Percentiles rank a stretch among this genome's conserved stretches.
These are phyloP conservation scores for Sebastes trivittatus DNA, from an alignment of 2,797 vertebrate genomes.

Conservation along the genomic window DNA sequence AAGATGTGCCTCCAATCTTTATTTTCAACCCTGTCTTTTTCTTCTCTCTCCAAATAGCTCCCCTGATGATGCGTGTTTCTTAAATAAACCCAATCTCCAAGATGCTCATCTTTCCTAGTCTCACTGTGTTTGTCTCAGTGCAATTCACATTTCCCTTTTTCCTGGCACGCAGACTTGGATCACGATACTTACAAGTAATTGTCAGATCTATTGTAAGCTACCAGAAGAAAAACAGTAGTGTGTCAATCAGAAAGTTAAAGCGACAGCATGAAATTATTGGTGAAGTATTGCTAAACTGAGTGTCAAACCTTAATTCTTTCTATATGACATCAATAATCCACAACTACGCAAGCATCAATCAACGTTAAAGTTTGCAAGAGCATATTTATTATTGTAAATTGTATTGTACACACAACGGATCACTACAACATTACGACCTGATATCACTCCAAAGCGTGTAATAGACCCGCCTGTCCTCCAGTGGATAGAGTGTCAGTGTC, in stretches of 20 bases:
- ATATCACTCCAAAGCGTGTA: no score
- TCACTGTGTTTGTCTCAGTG: background rate
- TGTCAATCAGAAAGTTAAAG: background rate
- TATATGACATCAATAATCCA: background rate
- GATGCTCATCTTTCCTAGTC: slow-evolving; percentile 27
- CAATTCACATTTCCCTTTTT: background rate
- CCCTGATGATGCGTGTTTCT: slow-evolving; percentile 23
- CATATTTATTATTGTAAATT: background rate
- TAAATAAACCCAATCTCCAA: slow-evolving; percentile 37
- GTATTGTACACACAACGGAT: background rate
- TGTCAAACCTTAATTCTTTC: background rate
- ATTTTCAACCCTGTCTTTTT: slow-evolving; percentile 36
- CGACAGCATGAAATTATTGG: background rate
- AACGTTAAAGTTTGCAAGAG: background rate
- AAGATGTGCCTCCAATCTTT: slow-evolving; percentile 53
- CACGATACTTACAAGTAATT: slow-evolving; percentile 26
- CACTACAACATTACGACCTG: no score
- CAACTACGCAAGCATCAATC: background rate
- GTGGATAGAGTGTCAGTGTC: no score
- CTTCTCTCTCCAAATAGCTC: slow-evolving; percentile 40
- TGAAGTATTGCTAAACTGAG: background rate
- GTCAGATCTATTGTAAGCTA: slow-evolving; percentile 16
- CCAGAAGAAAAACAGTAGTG: background rate
- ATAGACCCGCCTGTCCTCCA: no score
- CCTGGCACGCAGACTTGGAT: slow-evolving; percentile 6